A percentile compares a stretch with the other conserved stretches of the same genome.
phyloP scores from a whole-genome alignment of 23 tunicate genomes.

The Trididemnum clinides region DNA sequence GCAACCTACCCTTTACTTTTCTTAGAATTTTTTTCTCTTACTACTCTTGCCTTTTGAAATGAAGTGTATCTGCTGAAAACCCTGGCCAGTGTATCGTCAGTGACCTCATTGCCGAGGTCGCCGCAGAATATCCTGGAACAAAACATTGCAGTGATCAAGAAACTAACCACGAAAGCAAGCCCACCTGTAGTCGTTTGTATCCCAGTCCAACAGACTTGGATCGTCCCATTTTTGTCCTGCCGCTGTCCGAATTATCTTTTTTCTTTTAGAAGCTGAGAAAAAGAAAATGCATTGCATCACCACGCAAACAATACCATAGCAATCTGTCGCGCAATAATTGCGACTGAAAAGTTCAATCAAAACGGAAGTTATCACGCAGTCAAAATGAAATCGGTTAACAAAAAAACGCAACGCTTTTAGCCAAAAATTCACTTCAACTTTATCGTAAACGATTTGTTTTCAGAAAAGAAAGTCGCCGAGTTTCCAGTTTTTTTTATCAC shows the following conservation, averaged over 20 bases:
- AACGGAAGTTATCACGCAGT: too few relatives aligned
- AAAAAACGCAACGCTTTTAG: too few relatives aligned
- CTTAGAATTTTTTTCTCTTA: constrained; percentile 82
- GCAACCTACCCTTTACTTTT: constrained; percentile 73
- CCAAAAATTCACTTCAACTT: too few relatives aligned
- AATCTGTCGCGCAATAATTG: too few relatives aligned
- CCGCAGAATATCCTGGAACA: constrained; percentile 89
- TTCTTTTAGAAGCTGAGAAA: constrained; percentile 25
- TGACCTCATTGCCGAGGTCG: constrained; percentile 97
- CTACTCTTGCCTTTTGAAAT: constrained; percentile 90
- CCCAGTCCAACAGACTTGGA: constrained; percentile 83
- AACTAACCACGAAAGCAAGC: background rate
- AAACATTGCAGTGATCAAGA: background rate
- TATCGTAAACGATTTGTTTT: too few relatives aligned
- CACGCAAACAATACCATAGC: too few relatives aligned
- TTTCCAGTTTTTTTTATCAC: too few relatives aligned
- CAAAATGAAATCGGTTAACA: too few relatives aligned
- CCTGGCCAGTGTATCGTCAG: constrained; percentile 87
- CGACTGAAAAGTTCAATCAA: too few relatives aligned
- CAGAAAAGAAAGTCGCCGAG: too few relatives aligned
- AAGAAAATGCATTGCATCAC: too few relatives aligned
- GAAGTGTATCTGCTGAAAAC: constrained; percentile 85
- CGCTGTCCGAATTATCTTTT: constrained; percentile 79
- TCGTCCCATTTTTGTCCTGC: constrained; percentile 97
- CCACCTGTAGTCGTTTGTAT: constrained; percentile 89